A percentile compares a stretch with the other conserved stretches of the same genome.
Evolutionary conservation across 2,797 vertebrate species (phyloP).

Genomic region (Discoglossus pictus): DNA sequence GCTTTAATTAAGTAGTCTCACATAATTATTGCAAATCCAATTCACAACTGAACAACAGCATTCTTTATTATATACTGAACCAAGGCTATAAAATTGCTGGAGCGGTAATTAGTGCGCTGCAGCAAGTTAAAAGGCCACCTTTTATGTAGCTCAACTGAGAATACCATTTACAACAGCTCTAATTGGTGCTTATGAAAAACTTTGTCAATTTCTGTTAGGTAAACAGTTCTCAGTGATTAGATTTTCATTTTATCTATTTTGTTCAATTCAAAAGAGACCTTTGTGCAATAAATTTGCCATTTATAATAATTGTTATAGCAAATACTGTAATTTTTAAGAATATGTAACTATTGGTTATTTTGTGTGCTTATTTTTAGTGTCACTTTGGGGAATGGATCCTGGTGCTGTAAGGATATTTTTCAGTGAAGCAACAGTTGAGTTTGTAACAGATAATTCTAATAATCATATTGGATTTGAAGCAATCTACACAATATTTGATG

Average conservation of each 20-base stretch:
- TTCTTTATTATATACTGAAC: conserved; percentile 11
- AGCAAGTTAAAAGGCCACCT: conserved; percentile 1
- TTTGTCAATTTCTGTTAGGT: not conserved
- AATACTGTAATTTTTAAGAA: conserved; percentile 16
- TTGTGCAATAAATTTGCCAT: not conserved
- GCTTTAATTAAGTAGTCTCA: not conserved
- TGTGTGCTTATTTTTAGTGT: conserved; percentile 67
- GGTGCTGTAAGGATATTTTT: conserved; percentile 78
- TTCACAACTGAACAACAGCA: not conserved
- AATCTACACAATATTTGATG: conserved; percentile 70
- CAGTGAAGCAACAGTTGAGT: conserved; percentile 77
- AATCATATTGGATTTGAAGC: conserved; percentile 77
- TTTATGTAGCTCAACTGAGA: not conserved
- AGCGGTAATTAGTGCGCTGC: not conserved
- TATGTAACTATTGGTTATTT: conserved; percentile 29
- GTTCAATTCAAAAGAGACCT: no score
- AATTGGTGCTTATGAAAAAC: conserved; percentile 11
- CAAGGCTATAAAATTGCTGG: not conserved
- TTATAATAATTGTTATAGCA: not conserved
- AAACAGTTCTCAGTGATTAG: conserved; percentile 12
- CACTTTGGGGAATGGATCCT: conserved; percentile 71
- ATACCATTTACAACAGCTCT: not conserved
- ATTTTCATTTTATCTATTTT: conserved; percentile 2
- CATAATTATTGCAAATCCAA: not conserved
- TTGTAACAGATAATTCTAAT: conserved; percentile 68